Percentiles rank a stretch among this genome's conserved stretches.
phyloP scores from a whole-genome alignment of 1,140 invertebrate genomes.

The Cyphomyrmex costatus region DNA sequence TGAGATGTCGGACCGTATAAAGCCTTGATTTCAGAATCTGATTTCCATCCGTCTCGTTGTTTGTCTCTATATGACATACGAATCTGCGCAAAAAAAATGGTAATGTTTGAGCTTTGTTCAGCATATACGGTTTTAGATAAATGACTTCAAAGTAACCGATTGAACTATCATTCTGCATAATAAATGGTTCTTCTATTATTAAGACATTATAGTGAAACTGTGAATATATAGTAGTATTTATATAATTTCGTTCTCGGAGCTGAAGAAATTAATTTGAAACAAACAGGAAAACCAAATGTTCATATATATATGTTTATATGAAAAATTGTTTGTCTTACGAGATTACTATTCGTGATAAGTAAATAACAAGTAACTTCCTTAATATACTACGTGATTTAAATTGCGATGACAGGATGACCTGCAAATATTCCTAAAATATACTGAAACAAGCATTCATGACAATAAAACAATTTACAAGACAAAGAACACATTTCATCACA shows the following conservation, averaged over 20 bases:
- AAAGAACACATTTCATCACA: not conserved
- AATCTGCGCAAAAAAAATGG: conserved; percentile 84
- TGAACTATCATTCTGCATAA: not conserved
- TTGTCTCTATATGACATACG: conserved; percentile 87
- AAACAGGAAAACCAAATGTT: conserved; percentile 17
- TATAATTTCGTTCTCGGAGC: not conserved
- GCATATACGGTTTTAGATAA: not conserved
- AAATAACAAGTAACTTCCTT: not conserved
- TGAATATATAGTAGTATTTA: not conserved
- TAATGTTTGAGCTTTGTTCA: conserved; percentile 41
- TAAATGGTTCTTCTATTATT: not conserved
- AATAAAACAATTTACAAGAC: not conserved
- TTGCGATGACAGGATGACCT: not conserved
- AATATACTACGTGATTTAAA: not conserved
- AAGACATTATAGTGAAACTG: not conserved
- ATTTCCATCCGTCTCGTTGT: conserved; percentile 84
- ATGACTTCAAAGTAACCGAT: not conserved
- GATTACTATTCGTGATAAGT: not conserved
- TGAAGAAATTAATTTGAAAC: not conserved
- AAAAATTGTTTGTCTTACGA: not conserved
- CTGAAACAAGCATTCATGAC: not conserved
- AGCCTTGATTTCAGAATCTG: conserved; percentile 85
- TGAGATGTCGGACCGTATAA: conserved; percentile 87
- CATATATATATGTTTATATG: not conserved
- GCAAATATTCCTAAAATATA: not conserved